Evolutionary conservation across 1,140 invertebrate genomes (phyloP).

Genomic region (Mercenaria mercenaria): DNA sequence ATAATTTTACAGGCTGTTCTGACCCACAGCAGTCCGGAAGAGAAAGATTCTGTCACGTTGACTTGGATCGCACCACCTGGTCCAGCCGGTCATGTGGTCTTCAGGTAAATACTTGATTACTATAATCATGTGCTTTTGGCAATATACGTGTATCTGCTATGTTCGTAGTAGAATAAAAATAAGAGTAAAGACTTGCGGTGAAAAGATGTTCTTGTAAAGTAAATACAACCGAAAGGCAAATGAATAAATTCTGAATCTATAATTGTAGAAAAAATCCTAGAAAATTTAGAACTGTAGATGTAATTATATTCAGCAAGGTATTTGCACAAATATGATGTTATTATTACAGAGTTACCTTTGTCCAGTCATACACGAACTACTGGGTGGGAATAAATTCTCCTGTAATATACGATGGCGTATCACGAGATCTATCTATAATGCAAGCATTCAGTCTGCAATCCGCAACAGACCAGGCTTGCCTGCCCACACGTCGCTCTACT

Average conservation of each 20-base stretch:
- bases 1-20: constrained; percentile 58
- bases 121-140: no score
- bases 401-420: constrained; percentile 58
- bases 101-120: constrained; percentile 36
- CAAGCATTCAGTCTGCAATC: constrained; percentile 59
- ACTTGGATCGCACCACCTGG: constrained; percentile 58
- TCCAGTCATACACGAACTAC: constrained; percentile 63
- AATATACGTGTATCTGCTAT: no score
- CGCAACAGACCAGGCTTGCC: constrained; percentile 42
- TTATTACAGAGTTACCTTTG: constrained; percentile 53
- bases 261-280: no score
- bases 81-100: constrained; percentile 59
- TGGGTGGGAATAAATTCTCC: constrained; percentile 66
- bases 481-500: constrained; percentile 13
- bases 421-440: constrained; percentile 62
- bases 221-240: no score
- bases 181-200: no score
- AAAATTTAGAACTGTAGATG: no score
- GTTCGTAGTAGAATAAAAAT: no score
- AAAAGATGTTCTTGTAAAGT: no score
- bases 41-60: constrained; percentile 56
- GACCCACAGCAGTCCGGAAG: constrained; percentile 48
- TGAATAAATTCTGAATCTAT: no score
- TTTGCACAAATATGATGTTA: no score
- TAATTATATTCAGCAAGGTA: no score